Percentiles rank a stretch among this genome's conserved stretches.
Conservation (phyloP, 2,797 vertebrate genomes). For the Sebastes goodei region DNA sequence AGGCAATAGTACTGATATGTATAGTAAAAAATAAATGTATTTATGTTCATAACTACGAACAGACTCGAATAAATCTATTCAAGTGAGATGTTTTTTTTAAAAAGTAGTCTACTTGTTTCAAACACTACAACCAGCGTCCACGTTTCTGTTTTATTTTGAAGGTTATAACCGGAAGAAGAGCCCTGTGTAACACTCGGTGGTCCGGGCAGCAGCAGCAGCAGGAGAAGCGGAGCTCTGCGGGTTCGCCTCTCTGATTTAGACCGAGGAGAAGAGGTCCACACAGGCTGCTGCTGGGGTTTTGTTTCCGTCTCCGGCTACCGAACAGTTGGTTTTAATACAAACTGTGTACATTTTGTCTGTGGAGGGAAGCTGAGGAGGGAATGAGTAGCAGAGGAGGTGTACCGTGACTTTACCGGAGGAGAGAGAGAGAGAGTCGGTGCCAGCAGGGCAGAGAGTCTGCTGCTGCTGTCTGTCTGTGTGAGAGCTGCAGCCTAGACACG, state of each 20-base stretch:
- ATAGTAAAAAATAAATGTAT: too few species aligned
- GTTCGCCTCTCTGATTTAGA: not conserved
- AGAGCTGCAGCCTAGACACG: slow-evolving; percentile 5
- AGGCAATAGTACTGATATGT: too few species aligned
- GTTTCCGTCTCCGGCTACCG: not conserved
- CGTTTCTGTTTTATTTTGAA: slow-evolving; percentile 31
- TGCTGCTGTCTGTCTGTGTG: not conserved
- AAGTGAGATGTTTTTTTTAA: not conserved
- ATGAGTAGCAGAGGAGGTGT: slow-evolving; percentile 29
- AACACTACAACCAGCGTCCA: not conserved
- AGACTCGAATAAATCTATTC: not conserved
- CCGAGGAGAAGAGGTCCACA: not conserved
- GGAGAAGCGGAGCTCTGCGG: not conserved
- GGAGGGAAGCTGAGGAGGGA: not conserved
- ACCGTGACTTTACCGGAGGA: slow-evolving; percentile 54
- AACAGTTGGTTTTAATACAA: not conserved
- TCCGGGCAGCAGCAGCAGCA: not conserved
- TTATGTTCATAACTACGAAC: not conserved
- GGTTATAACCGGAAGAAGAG: not conserved
- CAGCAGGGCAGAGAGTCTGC: slow-evolving; percentile 61
- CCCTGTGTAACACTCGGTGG: fast-evolving
- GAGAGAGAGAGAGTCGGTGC: slow-evolving; percentile 66
- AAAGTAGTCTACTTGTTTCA: not conserved
- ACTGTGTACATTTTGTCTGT: not conserved
- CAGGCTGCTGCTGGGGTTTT: not conserved